Evolutionary conservation across 2,888 invertebrate species (phyloP), one percentile per base, ranked within the genome.

Genomic region (Latheticus oryzae): DNA sequence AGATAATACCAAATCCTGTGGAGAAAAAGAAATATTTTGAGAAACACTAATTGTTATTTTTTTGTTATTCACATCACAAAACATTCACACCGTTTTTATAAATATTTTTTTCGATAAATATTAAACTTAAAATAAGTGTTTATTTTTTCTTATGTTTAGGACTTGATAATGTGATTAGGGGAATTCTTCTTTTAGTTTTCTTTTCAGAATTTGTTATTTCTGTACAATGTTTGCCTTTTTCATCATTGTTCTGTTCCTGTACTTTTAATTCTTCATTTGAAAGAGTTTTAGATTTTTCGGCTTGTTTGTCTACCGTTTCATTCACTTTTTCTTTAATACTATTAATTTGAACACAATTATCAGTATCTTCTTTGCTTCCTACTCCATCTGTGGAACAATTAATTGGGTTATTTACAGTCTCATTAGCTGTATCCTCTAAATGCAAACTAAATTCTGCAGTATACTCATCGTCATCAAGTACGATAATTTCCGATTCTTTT

Each of bases 1-100:
- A 91, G 91, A 91, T 91, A 65, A 90, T 91, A 69, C 91, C 91
- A 1, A 90, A 90, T 75, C 91, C 91, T 8, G 83, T 85, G 63
- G 90, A 89, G 71, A 91, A 91, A 77, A 88, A 86, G 68, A 90
- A 90, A 73, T 91, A 90, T 76, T 91, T 91, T 77, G 85, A 88
- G 69, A 90, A 88, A 73, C 80, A 85, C 60, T 80, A 57, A 45
- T 24, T 17, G 13, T 12, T 11, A 24, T 5, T 11, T 2, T 43
- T 35, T 33, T 28, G 11, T 38, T 43, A 8, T 26, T 32, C 7
- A 51, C 54, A 55, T 61, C 58, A 63, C 59, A 55, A 37, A 8
- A 43, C 43, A 15, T n/a, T n/a, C n/a, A n/a, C n/a, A n/a, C n/a
- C n/a, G n/a, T n/a, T n/a, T 38, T 38, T 3, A 38, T 38, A 38